Evolutionary conservation across 1,140 invertebrate genomes (phyloP).

Genomic region (Pogonomyrmex barbatus): DNA sequence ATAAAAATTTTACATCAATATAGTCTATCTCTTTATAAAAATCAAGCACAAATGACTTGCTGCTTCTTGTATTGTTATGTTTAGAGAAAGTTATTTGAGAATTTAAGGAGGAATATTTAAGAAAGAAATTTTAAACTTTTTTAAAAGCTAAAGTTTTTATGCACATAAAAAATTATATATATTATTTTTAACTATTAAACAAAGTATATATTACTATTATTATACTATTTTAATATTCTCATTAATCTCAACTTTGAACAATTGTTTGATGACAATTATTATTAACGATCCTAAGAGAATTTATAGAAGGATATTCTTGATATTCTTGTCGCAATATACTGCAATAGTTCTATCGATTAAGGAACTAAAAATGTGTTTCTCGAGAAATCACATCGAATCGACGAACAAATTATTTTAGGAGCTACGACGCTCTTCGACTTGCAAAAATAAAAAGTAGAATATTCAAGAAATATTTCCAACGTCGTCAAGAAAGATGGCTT

Average conservation of each 20-base stretch:
- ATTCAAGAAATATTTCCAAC: conserved; percentile 11
- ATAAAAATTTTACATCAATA: background rate
- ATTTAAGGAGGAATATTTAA: background rate
- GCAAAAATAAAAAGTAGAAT: background rate
- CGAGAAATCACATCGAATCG: background rate
- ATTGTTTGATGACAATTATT: background rate
- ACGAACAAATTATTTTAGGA: conserved; percentile 11
- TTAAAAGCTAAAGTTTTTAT: background rate
- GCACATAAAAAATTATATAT: background rate
- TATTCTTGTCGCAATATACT: background rate
- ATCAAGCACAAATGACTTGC: background rate
- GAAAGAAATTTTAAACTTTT: background rate
- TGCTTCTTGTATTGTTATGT: background rate
- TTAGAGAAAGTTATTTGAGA: background rate
- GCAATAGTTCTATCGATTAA: conserved; percentile 7
- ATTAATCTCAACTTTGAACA: background rate
- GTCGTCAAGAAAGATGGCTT: background rate
- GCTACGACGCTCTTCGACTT: background rate
- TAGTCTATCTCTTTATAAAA: background rate
- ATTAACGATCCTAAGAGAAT: background rate
- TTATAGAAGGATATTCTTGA: background rate
- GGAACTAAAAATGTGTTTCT: conserved; percentile 14
- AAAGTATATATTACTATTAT: background rate
- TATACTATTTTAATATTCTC: background rate
- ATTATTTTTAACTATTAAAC: conserved; percentile 1